Evolutionary conservation across 2,888 invertebrate species (phyloP).

Genomic region (Pecten maximus): DNA sequence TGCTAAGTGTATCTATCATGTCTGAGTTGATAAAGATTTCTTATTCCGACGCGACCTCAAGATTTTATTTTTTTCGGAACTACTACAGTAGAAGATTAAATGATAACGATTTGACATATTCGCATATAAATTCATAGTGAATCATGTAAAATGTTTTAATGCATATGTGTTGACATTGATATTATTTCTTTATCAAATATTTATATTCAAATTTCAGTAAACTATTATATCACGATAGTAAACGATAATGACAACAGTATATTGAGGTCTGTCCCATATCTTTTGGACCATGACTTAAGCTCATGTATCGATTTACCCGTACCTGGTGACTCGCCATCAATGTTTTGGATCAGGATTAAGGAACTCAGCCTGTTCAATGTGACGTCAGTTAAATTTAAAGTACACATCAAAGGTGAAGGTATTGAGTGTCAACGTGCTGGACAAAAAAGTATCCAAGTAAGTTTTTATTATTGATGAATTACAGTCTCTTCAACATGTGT

Average conservation of each 20-base stretch:
- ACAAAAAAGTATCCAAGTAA: background rate
- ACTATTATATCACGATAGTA: background rate
- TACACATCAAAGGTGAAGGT: background rate
- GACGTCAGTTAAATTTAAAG: background rate
- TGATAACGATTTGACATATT: too few species aligned
- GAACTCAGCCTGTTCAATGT: background rate
- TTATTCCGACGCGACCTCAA: too few species aligned
- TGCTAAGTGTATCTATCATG: too few species aligned
- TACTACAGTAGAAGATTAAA: too few species aligned
- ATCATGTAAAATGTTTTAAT: too few species aligned
- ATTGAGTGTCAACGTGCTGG: background rate
- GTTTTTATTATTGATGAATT: too few species aligned
- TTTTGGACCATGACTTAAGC: background rate
- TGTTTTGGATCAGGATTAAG: background rate
- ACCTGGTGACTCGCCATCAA: background rate
- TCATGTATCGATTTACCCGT: background rate
- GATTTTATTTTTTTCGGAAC: too few species aligned
- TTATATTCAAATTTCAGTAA: background rate
- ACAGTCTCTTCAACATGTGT: too few species aligned
- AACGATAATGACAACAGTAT: background rate
- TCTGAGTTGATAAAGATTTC: too few species aligned
- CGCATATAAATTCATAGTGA: too few species aligned
- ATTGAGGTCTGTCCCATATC: background rate
- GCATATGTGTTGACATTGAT: too few species aligned
- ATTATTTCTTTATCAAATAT: too few species aligned